Evolutionary conservation across 2,888 invertebrate genomes (phyloP).

Genomic region (Anorthoa munda): DNA sequence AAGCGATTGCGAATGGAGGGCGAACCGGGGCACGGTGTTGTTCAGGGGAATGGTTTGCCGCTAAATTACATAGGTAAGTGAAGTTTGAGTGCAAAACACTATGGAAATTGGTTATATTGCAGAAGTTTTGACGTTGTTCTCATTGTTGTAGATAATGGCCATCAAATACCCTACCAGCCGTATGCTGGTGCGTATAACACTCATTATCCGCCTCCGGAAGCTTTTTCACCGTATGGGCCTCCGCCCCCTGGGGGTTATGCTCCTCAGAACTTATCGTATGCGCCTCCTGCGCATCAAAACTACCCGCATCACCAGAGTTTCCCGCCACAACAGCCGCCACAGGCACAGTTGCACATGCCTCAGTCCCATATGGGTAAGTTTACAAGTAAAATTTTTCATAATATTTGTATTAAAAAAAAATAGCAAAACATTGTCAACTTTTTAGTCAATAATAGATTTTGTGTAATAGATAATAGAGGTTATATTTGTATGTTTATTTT

Average conservation of each 20-base stretch:
- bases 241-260: constrained; percentile 88
- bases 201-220: constrained; percentile 89
- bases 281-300: constrained; percentile 89
- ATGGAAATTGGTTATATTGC: constrained; percentile 62
- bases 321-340: constrained; percentile 86
- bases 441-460: constrained; percentile 46
- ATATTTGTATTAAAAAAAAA: constrained; percentile 31
- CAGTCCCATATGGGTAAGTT: constrained; percentile 88
- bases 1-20: constrained; percentile 90
- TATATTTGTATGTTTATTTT: constrained; percentile 47
- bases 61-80: constrained; percentile 89
- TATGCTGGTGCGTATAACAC: constrained; percentile 89
- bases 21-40: constrained; percentile 89
- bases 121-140: constrained; percentile 46
- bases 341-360: constrained; percentile 87
- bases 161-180: constrained; percentile 89
- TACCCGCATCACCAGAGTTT: constrained; percentile 89
- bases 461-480: constrained; percentile 30
- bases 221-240: constrained; percentile 88
- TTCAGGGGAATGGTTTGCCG: constrained; percentile 90
- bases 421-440: constrained; percentile 53
- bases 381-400: constrained; percentile 50
- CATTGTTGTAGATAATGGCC: constrained; percentile 88
- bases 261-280: constrained; percentile 88
- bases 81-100: constrained; percentile 55